A percentile compares a stretch with the other conserved stretches of the same genome.
These are phyloP conservation scores for Xylocopa sonorina DNA, from an alignment of 1,140 invertebrate genomes.

Conservation along the genomic window DNA sequence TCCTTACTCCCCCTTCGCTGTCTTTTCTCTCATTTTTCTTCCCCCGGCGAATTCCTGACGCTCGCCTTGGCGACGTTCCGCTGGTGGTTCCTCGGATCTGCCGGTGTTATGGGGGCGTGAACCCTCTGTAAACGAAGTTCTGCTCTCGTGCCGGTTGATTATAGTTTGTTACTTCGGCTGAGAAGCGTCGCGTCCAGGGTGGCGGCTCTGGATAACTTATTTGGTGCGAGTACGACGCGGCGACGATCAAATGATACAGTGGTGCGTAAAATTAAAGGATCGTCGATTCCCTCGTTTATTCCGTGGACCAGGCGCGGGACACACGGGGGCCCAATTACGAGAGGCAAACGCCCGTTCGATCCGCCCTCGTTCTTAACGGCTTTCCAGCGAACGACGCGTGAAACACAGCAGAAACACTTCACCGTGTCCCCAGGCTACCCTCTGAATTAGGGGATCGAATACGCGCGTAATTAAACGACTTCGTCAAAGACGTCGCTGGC, in stretches of 20 bases:
- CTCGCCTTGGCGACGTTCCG: conserved; percentile 8
- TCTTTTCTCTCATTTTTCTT: conserved; percentile 36
- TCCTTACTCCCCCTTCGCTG: not conserved
- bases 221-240: too few relatives aligned
- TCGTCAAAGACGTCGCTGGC: too few relatives aligned
- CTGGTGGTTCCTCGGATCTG: not conserved
- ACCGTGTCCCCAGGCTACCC: not conserved
- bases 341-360: conserved; percentile 46
- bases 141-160: too few relatives aligned
- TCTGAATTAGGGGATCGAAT: conserved; percentile 14
- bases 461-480: too few relatives aligned
- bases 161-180: too few relatives aligned
- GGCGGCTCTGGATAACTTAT: too few relatives aligned
- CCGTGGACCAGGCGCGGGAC: conserved; percentile 32
- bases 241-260: too few relatives aligned
- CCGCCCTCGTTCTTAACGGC: conserved; percentile 49
- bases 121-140: too few relatives aligned
- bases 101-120: too few relatives aligned
- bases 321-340: conserved; percentile 50
- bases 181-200: too few relatives aligned
- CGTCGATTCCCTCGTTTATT: too few relatives aligned
- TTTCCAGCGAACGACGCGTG: conserved; percentile 37
- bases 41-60: conserved; percentile 42
- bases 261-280: too few relatives aligned
- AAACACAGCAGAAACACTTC: conserved; percentile 44